Base-by-base conservation (phyloP, 2,888 invertebrate genomes). In the Lepidocyrtoides sp. region DNA sequence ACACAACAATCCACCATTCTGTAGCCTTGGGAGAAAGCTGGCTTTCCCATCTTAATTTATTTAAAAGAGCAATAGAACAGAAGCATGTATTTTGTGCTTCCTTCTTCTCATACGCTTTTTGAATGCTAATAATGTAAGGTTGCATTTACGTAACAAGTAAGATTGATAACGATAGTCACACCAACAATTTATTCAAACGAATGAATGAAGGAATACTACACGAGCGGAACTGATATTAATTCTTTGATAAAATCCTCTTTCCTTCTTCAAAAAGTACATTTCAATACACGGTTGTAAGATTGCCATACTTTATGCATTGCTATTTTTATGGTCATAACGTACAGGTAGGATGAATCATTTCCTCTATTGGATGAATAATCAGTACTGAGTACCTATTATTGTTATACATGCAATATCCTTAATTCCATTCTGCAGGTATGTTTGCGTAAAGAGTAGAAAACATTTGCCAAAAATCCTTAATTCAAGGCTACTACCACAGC, bases 1-100 rank as follows among this genome's bases (percentile, higher is more conserved):
- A 29, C 48, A 26, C 17, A 77, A n/a, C 14, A 48, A 20, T 12
- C 17, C 36, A 79, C 10, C 54, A 66, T 10, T n/a, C 32, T 29
- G n/a, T 8, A 69, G 69, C 17, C 54, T 2, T 57, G 17, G 5
- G 17, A 79, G 36, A 79, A 48, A 32, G 54, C 32, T 29, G 32
- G 57, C 36, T 79, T 57, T 57, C 54, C 79, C 54, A 79, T 79
- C 57, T 79, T 79, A 79, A 57, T 79, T 79, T 77, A 77, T 79
- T 79, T 79, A 79, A 79, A 79, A 29, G 79, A 79, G 51, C 26
- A 77, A 29, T 77, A 77, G 69, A 10, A 41, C 8, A 17, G 36
- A 72, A 72, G 41, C n/a, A 51, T 29, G 51, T 51, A 72, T 77
- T 51, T 75, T 77, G 23, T 14, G 14, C 51, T 14, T 29, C 77